Conservation (phyloP, 2,797 vertebrate genomes). For the Hyperoplus lanceolatus region DNA sequence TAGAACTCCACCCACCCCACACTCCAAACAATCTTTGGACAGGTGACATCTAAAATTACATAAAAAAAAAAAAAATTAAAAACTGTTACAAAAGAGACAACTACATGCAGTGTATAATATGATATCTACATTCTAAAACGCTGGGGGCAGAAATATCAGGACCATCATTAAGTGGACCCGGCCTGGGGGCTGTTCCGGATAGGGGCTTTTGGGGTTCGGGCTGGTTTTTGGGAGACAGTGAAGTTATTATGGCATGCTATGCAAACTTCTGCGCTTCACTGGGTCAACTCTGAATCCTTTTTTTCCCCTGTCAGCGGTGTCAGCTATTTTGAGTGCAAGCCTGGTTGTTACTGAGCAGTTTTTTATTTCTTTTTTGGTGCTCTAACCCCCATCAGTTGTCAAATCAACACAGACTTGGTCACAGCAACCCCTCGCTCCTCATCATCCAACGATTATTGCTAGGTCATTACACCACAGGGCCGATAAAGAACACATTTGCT, state of each 20-base stretch:
- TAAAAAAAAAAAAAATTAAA: too few relatives aligned
- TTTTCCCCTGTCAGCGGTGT: conserved; percentile 50
- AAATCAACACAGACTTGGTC: conserved; percentile 54
- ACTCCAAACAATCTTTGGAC: too few relatives aligned
- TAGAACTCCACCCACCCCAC: too few relatives aligned
- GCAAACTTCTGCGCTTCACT: conserved; percentile 42
- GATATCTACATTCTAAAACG: conserved; percentile 41
- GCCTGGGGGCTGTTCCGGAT: conserved; percentile 22
- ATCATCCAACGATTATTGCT: conserved; percentile 54
- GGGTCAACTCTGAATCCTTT: conserved; percentile 3
- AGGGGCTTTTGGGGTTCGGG: conserved; percentile 31
- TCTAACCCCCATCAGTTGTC: conserved; percentile 57
- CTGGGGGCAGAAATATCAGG: conserved; percentile 73
- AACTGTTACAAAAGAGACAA: too few relatives aligned
- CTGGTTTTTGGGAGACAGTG: conserved; percentile 13
- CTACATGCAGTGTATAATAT: conserved; percentile 62
- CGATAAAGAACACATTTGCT: conserved; percentile 41
- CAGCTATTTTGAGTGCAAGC: conserved; percentile 61
- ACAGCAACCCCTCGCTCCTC: conserved; percentile 42
- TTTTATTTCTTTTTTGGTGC: conserved; percentile 27
- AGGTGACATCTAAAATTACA: too few relatives aligned
- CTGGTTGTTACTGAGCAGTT: conserved; percentile 62
- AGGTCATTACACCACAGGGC: conserved; percentile 54
- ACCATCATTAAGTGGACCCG: conserved; percentile 63
- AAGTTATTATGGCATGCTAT: conserved; percentile 44